Evolutionary conservation across 2,113 vertebrate genomes (phyloP).

Genomic region (Cephalopholis sonnerati): DNA sequence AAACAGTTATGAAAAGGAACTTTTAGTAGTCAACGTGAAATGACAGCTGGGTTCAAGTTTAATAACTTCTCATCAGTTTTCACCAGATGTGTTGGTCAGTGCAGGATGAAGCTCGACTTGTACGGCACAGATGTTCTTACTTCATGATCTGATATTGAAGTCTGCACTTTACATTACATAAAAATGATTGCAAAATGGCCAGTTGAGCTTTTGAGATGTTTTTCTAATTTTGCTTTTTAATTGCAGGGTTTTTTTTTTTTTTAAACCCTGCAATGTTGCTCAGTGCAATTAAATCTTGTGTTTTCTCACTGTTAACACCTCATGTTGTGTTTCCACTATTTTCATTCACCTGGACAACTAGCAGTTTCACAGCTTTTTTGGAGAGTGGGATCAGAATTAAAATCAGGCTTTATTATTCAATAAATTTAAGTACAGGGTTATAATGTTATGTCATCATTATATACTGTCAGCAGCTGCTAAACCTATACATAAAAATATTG

Average conservation of each 20-base stretch:
- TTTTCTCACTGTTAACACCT: too few species aligned
- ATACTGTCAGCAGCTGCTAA: too few species aligned
- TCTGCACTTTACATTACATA: neutral
- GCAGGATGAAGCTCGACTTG: neutral
- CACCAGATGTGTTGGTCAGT: neutral
- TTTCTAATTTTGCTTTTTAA: too few species aligned
- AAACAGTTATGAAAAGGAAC: neutral
- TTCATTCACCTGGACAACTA: neutral
- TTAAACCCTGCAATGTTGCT: neutral
- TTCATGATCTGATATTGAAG: neutral
- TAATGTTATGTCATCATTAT: too few species aligned
- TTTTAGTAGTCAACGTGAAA: neutral
- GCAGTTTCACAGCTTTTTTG: neutral
- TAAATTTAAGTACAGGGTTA: too few species aligned
- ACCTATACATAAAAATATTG: too few species aligned
- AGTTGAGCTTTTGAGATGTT: too few species aligned
- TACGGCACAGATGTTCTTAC: neutral
- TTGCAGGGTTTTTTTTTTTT: too few species aligned
- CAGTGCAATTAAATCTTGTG: neutral
- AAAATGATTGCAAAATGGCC: too few species aligned
- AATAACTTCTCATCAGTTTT: neutral
- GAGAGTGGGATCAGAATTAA: too few species aligned
- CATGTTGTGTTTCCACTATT: too few species aligned
- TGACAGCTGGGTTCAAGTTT: neutral
- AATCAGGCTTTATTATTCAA: too few species aligned